These are phyloP conservation scores for Drosophila athabasca DNA, from an alignment of 1,140 invertebrate species.

Conservation along the genomic window DNA sequence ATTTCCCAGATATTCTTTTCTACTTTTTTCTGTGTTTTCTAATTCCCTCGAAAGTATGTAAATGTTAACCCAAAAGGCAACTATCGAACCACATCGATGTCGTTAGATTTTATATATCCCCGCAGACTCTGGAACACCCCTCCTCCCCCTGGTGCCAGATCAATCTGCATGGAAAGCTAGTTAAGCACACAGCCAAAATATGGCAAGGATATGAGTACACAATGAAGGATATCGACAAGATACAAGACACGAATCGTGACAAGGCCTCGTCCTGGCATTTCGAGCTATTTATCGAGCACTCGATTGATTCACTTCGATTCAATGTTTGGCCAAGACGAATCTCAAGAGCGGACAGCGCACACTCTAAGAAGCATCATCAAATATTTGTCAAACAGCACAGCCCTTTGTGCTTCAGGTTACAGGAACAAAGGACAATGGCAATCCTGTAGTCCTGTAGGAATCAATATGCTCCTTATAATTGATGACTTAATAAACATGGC, in stretches of 20 bases:
- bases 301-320: conserved; percentile 8
- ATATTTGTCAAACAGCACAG: conserved; percentile 41
- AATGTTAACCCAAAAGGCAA: conserved; percentile 62
- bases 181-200: conserved; percentile 47
- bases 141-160: neutral
- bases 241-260: too few species aligned
- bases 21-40: conserved; percentile 45
- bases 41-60: conserved; percentile 73
- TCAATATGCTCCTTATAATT: conserved; percentile 64
- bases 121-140: conserved; percentile 11
- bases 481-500: conserved; percentile 77
- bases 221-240: conserved; percentile 18
- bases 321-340: neutral
- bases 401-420: conserved; percentile 19
- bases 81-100: conserved; percentile 66
- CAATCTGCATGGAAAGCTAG: conserved; percentile 55
- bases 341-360: conserved; percentile 27
- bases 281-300: conserved; percentile 74
- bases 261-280: conserved; percentile 33
- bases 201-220: conserved; percentile 55
- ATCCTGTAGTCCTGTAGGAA: conserved; percentile 6
- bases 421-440: conserved; percentile 12
- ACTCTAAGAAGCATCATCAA: conserved; percentile 28
- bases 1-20: conserved; percentile 54
- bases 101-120: conserved; percentile 69